Conservation (phyloP, 2,888 invertebrate genomes). For the Monopis laevigella region DNA sequence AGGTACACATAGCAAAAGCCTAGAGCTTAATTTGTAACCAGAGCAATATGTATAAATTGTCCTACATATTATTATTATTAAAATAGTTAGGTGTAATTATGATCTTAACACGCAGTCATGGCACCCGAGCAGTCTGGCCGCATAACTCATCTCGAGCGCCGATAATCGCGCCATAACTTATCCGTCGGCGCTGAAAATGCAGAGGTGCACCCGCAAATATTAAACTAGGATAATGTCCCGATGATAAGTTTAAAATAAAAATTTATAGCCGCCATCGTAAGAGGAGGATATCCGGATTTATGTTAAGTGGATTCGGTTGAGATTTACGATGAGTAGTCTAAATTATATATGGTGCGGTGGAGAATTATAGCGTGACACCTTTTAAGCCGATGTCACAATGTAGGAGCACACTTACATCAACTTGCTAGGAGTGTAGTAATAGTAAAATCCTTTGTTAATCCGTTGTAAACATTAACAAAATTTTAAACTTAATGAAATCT, state of each 20-base stretch:
- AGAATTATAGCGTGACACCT: neutral
- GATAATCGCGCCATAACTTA: constrained; percentile 49
- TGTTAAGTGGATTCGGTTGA: constrained; percentile 7
- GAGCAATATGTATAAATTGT: no score
- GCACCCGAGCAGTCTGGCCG: constrained; percentile 1
- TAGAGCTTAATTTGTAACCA: no score
- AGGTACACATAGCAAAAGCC: no score
- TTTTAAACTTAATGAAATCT: no score
- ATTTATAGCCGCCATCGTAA: constrained; percentile 28
- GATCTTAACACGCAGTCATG: constrained; percentile 1
- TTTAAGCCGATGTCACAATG: no score
- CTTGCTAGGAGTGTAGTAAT: no score
- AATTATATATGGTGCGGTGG: no score
- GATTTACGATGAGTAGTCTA: no score
- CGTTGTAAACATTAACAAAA: no score
- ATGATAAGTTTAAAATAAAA: constrained; percentile 43
- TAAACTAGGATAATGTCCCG: constrained; percentile 36
- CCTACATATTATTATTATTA: no score
- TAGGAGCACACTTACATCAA: no score
- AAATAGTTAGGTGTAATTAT: constrained; percentile 2
- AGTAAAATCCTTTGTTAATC: no score
- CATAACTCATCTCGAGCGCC: constrained; percentile 31
- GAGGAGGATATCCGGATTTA: constrained; percentile 10
- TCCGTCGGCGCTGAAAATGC: constrained; percentile 24
- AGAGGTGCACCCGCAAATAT: constrained; percentile 34